Evolutionary conservation across 2,888 invertebrate genomes (phyloP).

Genomic region (Noctua fimbriata): DNA sequence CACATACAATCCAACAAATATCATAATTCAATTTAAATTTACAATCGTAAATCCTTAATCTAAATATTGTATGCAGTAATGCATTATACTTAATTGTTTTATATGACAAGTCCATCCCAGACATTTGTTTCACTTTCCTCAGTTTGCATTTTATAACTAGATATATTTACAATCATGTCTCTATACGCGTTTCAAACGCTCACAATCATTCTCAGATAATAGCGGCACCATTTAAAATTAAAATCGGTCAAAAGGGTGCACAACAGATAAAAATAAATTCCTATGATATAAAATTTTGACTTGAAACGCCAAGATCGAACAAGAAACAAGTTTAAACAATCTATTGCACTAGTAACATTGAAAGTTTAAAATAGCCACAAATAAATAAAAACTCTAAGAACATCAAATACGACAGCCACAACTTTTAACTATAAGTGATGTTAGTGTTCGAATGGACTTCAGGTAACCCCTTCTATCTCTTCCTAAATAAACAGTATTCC

Average conservation of each 20-base stretch:
- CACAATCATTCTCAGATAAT: conserved; percentile 64
- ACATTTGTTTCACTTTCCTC: conserved; percentile 51
- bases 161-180: conserved; percentile 76
- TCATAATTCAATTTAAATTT: conserved; percentile 87
- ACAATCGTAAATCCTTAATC: conserved; percentile 85
- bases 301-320: conserved; percentile 57
- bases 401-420: conserved; percentile 55
- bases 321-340: conserved; percentile 57
- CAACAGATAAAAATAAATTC: conserved; percentile 61
- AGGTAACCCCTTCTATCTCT: conserved; percentile 19
- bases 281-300: conserved; percentile 56
- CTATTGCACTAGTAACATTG: conserved; percentile 67
- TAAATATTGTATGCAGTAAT: conserved; percentile 78
- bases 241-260: conserved; percentile 60
- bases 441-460: conserved; percentile 37
- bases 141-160: conserved; percentile 60
- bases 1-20: conserved; percentile 87
- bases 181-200: conserved; percentile 76
- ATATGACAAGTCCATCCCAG: conserved; percentile 68
- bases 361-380: conserved; percentile 64
- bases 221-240: conserved; percentile 68
- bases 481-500: conserved; percentile 41
- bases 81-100: conserved; percentile 72
- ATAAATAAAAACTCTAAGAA: conserved; percentile 66
- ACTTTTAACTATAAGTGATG: conserved; percentile 51